phyloP scores from a whole-genome alignment of 2,113 vertebrate species.

The Tragelaphus buxtoni region DNA sequence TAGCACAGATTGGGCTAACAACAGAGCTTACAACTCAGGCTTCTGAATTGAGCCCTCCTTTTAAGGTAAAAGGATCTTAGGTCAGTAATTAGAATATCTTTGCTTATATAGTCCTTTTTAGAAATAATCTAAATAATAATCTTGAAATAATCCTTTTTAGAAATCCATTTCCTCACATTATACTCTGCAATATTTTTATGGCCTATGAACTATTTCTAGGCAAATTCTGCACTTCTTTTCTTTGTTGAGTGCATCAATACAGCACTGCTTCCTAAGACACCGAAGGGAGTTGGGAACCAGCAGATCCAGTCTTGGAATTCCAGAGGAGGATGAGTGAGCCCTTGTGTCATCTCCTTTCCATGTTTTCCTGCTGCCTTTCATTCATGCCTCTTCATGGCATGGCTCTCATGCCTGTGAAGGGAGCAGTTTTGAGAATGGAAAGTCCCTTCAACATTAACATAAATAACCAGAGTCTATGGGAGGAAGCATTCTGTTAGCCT shows the following conservation, averaged over 20 bases:
- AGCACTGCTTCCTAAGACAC: not conserved
- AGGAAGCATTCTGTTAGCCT: not conserved
- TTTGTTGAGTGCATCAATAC: not conserved
- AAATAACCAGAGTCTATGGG: not conserved
- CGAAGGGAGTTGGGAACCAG: not conserved
- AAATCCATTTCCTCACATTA: not conserved
- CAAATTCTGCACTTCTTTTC: not conserved
- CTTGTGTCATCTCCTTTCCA: not conserved
- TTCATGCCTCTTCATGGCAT: not conserved
- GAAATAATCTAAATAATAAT: not conserved
- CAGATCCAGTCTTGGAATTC: not conserved
- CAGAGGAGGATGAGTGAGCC: not conserved
- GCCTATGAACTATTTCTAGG: not conserved
- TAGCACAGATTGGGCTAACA: not conserved
- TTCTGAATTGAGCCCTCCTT: not conserved
- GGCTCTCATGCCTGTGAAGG: not conserved
- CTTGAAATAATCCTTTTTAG: not conserved
- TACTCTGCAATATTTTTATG: not conserved
- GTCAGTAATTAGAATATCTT: not conserved
- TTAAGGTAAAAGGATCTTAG: not conserved
- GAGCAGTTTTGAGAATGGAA: not conserved
- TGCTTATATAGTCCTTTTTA: not conserved
- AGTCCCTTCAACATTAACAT: not conserved
- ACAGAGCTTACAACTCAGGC: not conserved
- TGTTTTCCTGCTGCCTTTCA: not conserved